Evolutionary conservation across 2,888 invertebrate species (phyloP), one percentile per base, ranked within the genome.

Genomic region (Sympetrum striolatum): DNA sequence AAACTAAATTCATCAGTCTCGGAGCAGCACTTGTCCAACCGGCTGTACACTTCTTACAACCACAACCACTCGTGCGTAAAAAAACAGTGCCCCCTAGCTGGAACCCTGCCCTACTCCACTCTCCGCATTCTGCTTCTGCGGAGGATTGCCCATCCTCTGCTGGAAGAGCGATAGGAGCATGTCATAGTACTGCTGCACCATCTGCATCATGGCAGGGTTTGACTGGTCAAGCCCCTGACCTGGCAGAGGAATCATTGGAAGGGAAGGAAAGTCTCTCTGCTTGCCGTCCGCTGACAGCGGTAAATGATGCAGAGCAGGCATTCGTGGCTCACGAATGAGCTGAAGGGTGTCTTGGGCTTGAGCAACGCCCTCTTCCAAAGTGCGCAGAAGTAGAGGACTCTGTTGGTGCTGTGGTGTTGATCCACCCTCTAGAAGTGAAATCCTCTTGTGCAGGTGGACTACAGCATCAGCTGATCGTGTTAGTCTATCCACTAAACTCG

Each of bases 381-480:
- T 81, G 60, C 93, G 93, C 22, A 91, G 90, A 53, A 91, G 64
- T 48, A 15, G 82, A 37, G 86, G 81, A 58, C 79, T 81, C 58
- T 91, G 90, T 37, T 73, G 82, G 25, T 91, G 86, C 91, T 91
- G 91, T 48, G 91, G 90, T 15, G 73, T 90, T 25, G 91, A 81
- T 25, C 81, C 0, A 93, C 92, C 91, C 93, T 94, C 80, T 95
- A 95, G 95, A 91, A 94, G 93, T 15, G 95, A 94, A 91, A 97
- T 93, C 90, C 96, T 95, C 91, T 96, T 95, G 93, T 96, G 96
- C 90, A 97, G 94, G 93, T 96, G 96, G 3, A 96, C 96, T 80
- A 97, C 96, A 92, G 96, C 96, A 92, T 96, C 95, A 4, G 97
- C 96, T 0, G 96, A 96, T 92, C 95, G 94, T 14, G 96, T 96